Evolutionary conservation across 2,888 invertebrate genomes (phyloP).

Genomic region (Epinotia bilunana): DNA sequence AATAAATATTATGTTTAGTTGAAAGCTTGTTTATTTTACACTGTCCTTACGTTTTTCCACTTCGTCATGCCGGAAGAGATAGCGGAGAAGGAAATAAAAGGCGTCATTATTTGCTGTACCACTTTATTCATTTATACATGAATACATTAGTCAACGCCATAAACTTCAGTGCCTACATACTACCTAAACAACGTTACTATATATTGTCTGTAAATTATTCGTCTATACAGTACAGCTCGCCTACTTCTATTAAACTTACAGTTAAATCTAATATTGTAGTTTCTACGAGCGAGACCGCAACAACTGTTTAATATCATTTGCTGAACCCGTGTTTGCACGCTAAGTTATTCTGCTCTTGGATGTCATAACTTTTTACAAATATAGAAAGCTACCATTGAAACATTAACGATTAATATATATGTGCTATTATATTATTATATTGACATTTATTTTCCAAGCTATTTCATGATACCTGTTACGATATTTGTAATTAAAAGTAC

Average conservation of each 20-base stretch:
- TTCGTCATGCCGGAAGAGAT: not conserved
- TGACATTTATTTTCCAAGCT: constrained; percentile 41
- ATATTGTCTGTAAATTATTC: constrained; percentile 80
- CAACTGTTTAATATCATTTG: constrained; percentile 40
- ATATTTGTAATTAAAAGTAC: constrained; percentile 15
- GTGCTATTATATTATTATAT: constrained; percentile 31
- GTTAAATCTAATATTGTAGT: constrained; percentile 43
- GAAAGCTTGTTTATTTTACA: constrained; percentile 55
- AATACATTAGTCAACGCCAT: constrained; percentile 82
- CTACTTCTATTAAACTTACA: constrained; percentile 69
- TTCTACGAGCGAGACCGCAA: constrained; percentile 47
- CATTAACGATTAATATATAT: constrained; percentile 26
- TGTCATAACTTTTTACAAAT: constrained; percentile 60
- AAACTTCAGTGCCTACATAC: constrained; percentile 82
- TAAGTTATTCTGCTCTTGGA: constrained; percentile 1
- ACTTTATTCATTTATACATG: constrained; percentile 80
- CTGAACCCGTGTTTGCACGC: constrained; percentile 47
- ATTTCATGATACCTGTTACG: constrained; percentile 9
- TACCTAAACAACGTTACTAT: constrained; percentile 79
- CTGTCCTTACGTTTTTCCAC: not conserved
- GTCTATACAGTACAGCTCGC: constrained; percentile 64
- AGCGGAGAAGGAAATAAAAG: constrained; percentile 3
- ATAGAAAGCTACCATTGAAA: constrained; percentile 65
- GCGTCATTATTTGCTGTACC: constrained; percentile 65
- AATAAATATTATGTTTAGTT: constrained; percentile 83